These are phyloP conservation scores for Teleopsis dalmanni DNA, from an alignment of 1,140 invertebrate genomes.

Conservation along the genomic window DNA sequence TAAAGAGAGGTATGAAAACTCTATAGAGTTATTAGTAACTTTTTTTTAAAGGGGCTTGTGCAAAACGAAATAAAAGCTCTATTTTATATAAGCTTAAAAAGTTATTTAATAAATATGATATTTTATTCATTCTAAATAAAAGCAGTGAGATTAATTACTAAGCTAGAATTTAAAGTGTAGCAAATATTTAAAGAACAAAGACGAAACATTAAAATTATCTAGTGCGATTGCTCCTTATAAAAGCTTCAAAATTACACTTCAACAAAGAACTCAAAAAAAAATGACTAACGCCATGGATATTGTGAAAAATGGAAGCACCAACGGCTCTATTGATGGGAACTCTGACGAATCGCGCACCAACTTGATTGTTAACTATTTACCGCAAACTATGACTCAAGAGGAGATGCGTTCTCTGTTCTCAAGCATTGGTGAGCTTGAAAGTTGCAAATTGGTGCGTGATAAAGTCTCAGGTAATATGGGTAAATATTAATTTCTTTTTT, in stretches of 20 bases:
- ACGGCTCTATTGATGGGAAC: conserved; percentile 50
- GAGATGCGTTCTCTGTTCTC: conserved; percentile 79
- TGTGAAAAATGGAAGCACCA: conserved; percentile 52
- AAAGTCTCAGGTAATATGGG: conserved; percentile 65
- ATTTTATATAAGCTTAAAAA: conserved; percentile 14
- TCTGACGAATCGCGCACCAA: conserved; percentile 59
- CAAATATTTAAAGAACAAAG: conserved; percentile 9
- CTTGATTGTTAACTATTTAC: conserved; percentile 86
- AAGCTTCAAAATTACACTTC: conserved; percentile 17
- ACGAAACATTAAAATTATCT: conserved; percentile 1
- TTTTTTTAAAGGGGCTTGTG: conserved; percentile 33
- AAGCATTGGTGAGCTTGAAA: conserved; percentile 81
- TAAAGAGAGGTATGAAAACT: conserved; percentile 3
- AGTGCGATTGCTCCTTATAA: not conserved
- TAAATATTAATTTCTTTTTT: conserved; percentile 27
- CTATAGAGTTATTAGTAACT: conserved; percentile 4
- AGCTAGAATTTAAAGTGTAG: conserved; percentile 12
- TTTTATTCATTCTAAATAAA: conserved; percentile 12
- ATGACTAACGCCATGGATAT: conserved; percentile 44
- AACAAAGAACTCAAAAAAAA: conserved; percentile 16
- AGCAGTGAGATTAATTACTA: conserved; percentile 42
- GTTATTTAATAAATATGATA: conserved; percentile 12
- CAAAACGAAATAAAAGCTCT: conserved; percentile 39
- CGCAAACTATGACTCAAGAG: conserved; percentile 88
- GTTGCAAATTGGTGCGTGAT: conserved; percentile 84